Conservation (phyloP, 2,797 vertebrate genomes). For the Sebastes jordani region DNA sequence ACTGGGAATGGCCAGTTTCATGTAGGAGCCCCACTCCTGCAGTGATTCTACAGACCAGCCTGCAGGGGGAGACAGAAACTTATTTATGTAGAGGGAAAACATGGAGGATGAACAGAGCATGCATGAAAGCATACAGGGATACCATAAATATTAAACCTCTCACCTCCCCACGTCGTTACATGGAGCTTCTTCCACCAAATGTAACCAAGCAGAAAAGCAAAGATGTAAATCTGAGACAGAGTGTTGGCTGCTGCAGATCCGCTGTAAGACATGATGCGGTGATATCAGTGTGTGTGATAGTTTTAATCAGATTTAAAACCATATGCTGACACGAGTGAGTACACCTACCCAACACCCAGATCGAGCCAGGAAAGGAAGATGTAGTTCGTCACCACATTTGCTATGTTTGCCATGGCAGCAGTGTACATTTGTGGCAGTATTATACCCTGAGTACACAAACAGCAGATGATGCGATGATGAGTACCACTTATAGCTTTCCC, state of each 20-base stretch:
- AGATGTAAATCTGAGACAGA: conserved; percentile 84
- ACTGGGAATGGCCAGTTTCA: conserved; percentile 89
- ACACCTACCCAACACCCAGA: conserved; percentile 88
- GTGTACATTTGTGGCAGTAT: conserved; percentile 89
- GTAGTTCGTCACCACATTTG: conserved; percentile 88
- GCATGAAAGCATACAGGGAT: not conserved
- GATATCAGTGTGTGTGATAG: not conserved
- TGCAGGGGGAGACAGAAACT: conserved; percentile 69
- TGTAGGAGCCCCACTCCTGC: conserved; percentile 90
- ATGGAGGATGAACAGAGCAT: not conserved
- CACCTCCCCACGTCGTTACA: conserved; percentile 91
- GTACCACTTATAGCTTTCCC: not conserved
- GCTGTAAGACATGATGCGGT: conserved; percentile 67
- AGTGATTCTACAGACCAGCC: conserved; percentile 91
- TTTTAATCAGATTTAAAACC: not conserved
- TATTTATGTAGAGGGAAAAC: conserved; percentile 13
- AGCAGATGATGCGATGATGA: not conserved
- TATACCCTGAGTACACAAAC: conserved; percentile 83
- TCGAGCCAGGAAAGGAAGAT: conserved; percentile 85
- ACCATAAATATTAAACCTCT: conserved; percentile 4
- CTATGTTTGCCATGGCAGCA: conserved; percentile 84
- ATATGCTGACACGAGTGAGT: not conserved
- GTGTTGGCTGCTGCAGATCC: conserved; percentile 91
- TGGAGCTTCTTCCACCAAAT: conserved; percentile 89
- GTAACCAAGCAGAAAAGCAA: conserved; percentile 83